Base-by-base conservation (phyloP, 2,888 invertebrate genomes). In the Pomacea canaliculata region DNA sequence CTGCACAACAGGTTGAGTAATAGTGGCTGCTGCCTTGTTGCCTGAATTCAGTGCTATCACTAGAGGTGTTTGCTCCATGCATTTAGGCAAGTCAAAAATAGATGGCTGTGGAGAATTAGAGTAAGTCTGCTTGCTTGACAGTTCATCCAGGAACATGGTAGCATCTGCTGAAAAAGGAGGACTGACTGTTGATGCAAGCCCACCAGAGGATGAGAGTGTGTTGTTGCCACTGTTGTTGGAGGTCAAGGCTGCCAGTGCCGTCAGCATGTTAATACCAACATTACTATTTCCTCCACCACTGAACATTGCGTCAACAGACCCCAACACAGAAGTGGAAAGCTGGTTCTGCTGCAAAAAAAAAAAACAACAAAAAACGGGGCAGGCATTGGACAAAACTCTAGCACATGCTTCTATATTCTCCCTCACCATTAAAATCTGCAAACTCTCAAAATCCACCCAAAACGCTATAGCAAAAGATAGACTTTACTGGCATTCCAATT, bases 221-320 rank as follows among this genome's bases (percentile, higher is more conserved):
- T 19, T 18, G 19, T 27, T 63, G 71, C 46, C 59, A 49, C 46
- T 66, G 51, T 56, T 56, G 51, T 56, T 56, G 70, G 70, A 59
- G 65, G 71, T 59, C 37, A 74, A 62, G 1, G 74, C 74, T 8
- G 74, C 74, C 49, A 74, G 62, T 16, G 74, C 74, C 9, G 74
- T 62, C 70, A 73, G 77, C 67, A 70, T 77, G 74, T 23, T 70
- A 51, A 73, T 69, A n/a, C 76, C 70, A 60, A 70, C 70, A 78
- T 65, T 79, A 80, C 51, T 77, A 75, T 67, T 75, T 78, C 62
- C 76, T 70, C 49, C 72, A 79, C 75, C 79, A 71, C 71, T 56
- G 65, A 48, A 72, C 46, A 59, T 51, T 12, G 73, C 19, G 46
- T 71, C 70, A 27, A 73, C 27, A 12, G 60, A 27, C 59, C 73